phyloP scores from a whole-genome alignment of 2,113 vertebrate genomes.

The Melanotaenia duboulayi region DNA sequence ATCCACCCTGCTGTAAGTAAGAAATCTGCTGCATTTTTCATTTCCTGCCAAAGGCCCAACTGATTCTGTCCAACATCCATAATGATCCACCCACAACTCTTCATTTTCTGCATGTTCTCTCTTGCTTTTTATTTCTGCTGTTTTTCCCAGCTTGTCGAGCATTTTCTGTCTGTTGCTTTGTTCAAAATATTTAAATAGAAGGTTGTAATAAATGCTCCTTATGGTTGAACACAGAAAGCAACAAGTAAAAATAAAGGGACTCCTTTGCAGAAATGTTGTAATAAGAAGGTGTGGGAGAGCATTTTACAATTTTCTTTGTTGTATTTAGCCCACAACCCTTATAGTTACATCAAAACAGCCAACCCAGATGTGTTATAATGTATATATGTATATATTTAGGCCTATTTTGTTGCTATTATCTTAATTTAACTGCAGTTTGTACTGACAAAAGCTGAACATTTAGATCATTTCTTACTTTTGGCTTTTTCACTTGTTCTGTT shows the following conservation, averaged over 20 bases:
- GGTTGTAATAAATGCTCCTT: constrained; percentile 19
- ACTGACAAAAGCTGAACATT: neutral
- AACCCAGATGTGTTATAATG: neutral
- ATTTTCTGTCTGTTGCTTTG: neutral
- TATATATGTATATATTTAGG: too few relatives aligned
- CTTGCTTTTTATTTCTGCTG: too few relatives aligned
- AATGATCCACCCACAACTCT: neutral
- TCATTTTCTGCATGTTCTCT: neutral
- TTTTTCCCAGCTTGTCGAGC: neutral
- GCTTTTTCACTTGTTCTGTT: neutral
- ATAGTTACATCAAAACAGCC: neutral
- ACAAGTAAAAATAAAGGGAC: constrained; percentile 1
- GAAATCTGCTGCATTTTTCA: neutral
- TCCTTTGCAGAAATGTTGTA: constrained; percentile 4
- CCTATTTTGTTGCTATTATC: too few relatives aligned
- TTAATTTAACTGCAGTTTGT: too few relatives aligned
- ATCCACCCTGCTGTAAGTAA: constrained; percentile 87
- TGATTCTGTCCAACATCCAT: neutral
- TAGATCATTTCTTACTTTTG: neutral
- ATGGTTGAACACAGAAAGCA: constrained; percentile 18
- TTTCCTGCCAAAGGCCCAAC: neutral
- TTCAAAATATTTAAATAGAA: constrained; percentile 3
- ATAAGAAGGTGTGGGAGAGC: neutral
- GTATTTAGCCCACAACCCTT: neutral
- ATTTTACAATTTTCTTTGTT: neutral